Evolutionary conservation across 2,113 vertebrate species (phyloP).

Genomic region (Apodemus sylvaticus): DNA sequence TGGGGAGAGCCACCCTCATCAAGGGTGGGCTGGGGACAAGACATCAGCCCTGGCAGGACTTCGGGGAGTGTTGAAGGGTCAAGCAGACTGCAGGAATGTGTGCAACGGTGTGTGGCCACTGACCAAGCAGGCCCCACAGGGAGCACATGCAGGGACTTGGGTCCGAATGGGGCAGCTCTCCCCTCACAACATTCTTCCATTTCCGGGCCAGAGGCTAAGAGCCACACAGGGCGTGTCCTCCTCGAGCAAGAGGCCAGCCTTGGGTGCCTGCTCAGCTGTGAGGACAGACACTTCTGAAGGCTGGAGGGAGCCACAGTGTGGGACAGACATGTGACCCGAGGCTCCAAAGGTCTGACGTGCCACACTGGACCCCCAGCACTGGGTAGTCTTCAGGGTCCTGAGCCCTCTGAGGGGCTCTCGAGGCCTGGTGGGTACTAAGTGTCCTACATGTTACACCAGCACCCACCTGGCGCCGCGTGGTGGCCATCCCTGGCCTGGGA

Average conservation of each 20-base stretch:
- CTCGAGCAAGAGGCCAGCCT: background rate
- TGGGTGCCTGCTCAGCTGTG: background rate
- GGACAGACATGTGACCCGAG: background rate
- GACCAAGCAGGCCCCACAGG: background rate
- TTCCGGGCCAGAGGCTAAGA: background rate
- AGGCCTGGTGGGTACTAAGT: background rate
- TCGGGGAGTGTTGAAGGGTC: background rate
- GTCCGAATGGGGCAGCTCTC: background rate
- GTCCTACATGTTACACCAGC: too few species aligned
- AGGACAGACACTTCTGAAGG: background rate
- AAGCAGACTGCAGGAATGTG: too few species aligned
- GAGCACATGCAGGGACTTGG: background rate
- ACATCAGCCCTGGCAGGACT: background rate
- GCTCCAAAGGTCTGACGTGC: background rate
- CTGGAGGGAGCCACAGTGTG: background rate
- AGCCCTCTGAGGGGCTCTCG: background rate
- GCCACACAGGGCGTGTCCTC: background rate
- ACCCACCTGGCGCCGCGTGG: constrained; percentile 86
- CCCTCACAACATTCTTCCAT: accelerated
- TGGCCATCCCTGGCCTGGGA: constrained; percentile 83
- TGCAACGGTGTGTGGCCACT: background rate
- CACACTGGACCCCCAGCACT: background rate
- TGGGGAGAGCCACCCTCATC: accelerated
- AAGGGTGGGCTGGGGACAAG: background rate
- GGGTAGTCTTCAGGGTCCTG: too few species aligned